phyloP scores from a whole-genome alignment of 2,797 vertebrate genomes.

The Takifugu ocellatus region DNA sequence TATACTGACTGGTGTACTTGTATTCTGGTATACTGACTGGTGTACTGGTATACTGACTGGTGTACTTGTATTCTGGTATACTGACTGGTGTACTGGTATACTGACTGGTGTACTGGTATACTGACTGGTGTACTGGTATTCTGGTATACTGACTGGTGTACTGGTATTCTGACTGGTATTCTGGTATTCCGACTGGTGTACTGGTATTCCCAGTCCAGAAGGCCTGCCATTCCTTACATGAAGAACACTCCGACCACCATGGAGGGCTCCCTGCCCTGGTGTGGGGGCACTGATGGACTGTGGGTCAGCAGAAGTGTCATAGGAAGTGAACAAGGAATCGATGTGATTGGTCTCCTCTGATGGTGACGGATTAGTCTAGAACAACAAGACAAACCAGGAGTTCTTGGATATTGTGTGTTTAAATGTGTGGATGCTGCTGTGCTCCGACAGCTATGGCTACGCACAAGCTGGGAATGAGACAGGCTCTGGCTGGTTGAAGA shows the following conservation, averaged over 20 bases:
- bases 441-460: conserved; percentile 25
- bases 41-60: too few species aligned
- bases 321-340: conserved; percentile 85
- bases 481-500: conserved; percentile 94
- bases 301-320: conserved; percentile 83
- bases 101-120: too few species aligned
- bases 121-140: too few species aligned
- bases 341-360: conserved; percentile 91
- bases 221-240: conserved; percentile 45
- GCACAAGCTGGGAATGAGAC: conserved; percentile 84
- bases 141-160: too few species aligned
- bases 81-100: too few species aligned
- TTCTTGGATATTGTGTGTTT: conserved; percentile 1
- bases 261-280: conserved; percentile 76
- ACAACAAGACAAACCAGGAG: conserved; percentile 21
- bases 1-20: too few species aligned
- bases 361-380: conserved; percentile 93
- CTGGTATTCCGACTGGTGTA: too few species aligned
- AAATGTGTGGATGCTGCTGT: neutral
- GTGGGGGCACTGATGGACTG: conserved; percentile 81
- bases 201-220: neutral
- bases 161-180: too few species aligned
- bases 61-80: too few species aligned
- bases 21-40: too few species aligned
- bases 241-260: conserved; percentile 47